Evolutionary conservation across 2,113 vertebrate species (phyloP), one percentile per base, ranked within the genome.

Genomic region (Fukomys damarensis): DNA sequence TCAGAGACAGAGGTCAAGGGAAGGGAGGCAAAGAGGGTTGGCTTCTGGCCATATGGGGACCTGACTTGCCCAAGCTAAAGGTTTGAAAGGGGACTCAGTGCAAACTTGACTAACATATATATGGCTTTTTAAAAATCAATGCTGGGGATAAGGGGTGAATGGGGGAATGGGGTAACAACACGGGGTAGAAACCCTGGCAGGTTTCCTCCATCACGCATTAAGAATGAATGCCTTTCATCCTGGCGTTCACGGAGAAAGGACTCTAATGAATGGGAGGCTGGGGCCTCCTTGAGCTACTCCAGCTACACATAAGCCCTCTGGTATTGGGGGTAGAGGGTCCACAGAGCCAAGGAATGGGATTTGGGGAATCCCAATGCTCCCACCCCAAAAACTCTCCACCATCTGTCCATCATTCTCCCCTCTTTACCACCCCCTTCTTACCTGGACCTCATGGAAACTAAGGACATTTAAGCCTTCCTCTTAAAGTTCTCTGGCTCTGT

Each of bases 91-190:
- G 63, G 66, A 79, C 87, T 91, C 95, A 79, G 90, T 92, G 90
- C 95, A 86, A 92, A 87, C 65, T 38, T 61, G 89, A 91, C 66
- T 66, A 70, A 97, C 96, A 89, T 59, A 86, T 95, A 97, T 98
- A 98, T 98, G 98, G 98, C 98, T 98, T 98, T 94, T 97, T 82
- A 14, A 58, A 58, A 49, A 93, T 95, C 93, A 52, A 63, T 82
- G 68, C 77, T 88, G 54, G 92, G 83, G 77, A 68, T 81, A 89
- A 52, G 32, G 24, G 26, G 80, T 28, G 28, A 30, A 28, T 3
- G 2, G 72, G 59, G 74, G 9, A 46, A 66, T 4, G 77, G 63
- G 81, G 52, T 41, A 35, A 61, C 38, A 17, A 56, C 10, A 0
- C 0, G 86, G 72, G 41, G 28, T n/a, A 79, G 85, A 54, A 86